Conservation (phyloP, 2,797 vertebrate species). For the Periophthalmus magnuspinnatus region DNA sequence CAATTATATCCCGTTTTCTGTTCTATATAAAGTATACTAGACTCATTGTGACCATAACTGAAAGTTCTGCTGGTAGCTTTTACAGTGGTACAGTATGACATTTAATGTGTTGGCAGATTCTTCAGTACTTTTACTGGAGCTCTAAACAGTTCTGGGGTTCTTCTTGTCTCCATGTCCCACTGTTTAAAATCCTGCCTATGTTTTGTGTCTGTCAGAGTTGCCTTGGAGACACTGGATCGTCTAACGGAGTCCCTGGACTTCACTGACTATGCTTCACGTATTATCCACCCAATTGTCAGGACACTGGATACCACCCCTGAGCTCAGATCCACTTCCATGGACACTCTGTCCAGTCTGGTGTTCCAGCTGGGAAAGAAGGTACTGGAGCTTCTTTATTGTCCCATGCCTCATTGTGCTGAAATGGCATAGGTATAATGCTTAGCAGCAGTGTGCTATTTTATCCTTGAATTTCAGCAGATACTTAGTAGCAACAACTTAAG, state of each 20-base stretch:
- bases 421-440: background rate
- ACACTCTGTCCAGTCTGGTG: constrained; percentile 94
- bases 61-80: constrained; percentile 2
- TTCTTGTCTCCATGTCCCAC: constrained; percentile 4
- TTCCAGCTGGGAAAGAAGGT: constrained; percentile 99
- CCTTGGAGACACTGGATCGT: constrained; percentile 94
- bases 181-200: constrained; percentile 30
- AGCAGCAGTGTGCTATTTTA: background rate
- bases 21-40: background rate
- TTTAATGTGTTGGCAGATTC: constrained; percentile 18
- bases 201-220: constrained; percentile 78
- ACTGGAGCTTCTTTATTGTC: constrained; percentile 25
- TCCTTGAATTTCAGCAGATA: background rate
- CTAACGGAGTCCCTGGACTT: constrained; percentile 97
- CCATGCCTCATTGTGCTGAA: background rate
- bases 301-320: constrained; percentile 93
- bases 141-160: constrained; percentile 4
- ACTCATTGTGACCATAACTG: constrained; percentile 1
- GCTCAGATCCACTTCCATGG: constrained; percentile 91
- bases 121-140: constrained; percentile 6
- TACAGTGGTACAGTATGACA: background rate
- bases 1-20: constrained; percentile 4
- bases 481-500: background rate
- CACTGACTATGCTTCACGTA: constrained; percentile 95
- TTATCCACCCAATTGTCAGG: constrained; percentile 95